Evolutionary conservation across 2,797 vertebrate species (phyloP).

Genomic region (Mycteria americana): DNA sequence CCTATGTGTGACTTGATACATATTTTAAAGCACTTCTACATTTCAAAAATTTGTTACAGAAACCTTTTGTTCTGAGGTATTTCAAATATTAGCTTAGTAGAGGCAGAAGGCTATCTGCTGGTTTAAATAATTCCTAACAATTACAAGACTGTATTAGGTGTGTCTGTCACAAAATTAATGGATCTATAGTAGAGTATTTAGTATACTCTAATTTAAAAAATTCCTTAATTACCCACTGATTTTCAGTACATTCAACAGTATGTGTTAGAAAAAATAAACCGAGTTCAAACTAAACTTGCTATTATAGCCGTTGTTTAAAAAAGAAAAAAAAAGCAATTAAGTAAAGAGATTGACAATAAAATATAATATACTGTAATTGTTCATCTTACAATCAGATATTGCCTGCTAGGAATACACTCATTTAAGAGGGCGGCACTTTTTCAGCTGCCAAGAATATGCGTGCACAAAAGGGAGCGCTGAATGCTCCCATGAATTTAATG

Average conservation of each 20-base stretch:
- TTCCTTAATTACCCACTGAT: background rate
- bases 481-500: background rate
- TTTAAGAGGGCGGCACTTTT: background rate
- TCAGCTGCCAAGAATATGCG: background rate
- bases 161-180: constrained; percentile 35
- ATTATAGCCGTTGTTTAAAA: background rate
- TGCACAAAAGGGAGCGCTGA: background rate
- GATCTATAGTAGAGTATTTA: background rate
- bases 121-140: background rate
- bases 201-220: background rate
- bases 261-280: background rate
- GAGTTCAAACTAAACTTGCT: background rate
- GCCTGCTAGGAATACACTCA: background rate
- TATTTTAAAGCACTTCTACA: background rate
- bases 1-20: background rate
- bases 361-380: background rate
- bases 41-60: background rate
- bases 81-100: background rate
- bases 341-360: background rate
- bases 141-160: background rate
- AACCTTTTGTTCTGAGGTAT: background rate
- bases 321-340: background rate
- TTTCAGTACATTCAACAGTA: background rate
- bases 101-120: background rate
- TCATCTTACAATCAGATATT: background rate